Evolutionary conservation across 1,140 invertebrate genomes (phyloP), one percentile per base, ranked within the genome.

Genomic region (Hyles euphorbiae): DNA sequence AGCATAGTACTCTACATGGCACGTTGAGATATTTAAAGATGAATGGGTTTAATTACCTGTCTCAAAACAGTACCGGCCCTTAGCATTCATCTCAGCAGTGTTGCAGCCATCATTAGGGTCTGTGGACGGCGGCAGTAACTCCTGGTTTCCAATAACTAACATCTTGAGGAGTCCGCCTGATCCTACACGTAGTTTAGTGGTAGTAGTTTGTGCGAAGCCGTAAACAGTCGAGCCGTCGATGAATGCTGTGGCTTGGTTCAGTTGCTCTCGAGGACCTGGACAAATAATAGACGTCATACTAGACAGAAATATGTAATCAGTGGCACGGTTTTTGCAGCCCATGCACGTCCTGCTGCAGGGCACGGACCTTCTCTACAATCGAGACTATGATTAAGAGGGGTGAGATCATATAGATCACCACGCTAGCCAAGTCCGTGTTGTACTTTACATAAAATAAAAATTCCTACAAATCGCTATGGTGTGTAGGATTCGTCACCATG

Each of bases 201-300:
- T 79, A n/a, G 90, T 86, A 32, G 90, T 69, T 34, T 90, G 74
- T 11, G 91, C 90, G 43, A 91, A 91, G 0, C 96, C 95, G 71
- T 98, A 98, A 3, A 98, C 92, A 12, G 93, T 93, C 0, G 97
- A 99, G 1, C 92, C 98, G 84, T 99, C 98, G 11, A 99, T 93
- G 76, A 93, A 99, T 0, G 96, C 92, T 0, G 96, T 97, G 0
- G 96, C 94, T 87, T 97, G 96, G 85, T 97, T 97, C 12, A 98
- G 81, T 77, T 99, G 98, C 80, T 98, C 93, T 7, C 97, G 89
- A 8, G 94, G 94, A 12, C 93, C 93, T 92, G 64, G 22, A 22
- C 22, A 22, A 22, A 78, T 40, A 8, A 47, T 10, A 43, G n/a
- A 9, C 9, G 52, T 34, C 2, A 52, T 34, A 34, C 3, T 52